Evolutionary conservation across 2,113 vertebrate species (phyloP), one percentile per base, ranked within the genome.

Genomic region (Muntiacus muntjak): DNA sequence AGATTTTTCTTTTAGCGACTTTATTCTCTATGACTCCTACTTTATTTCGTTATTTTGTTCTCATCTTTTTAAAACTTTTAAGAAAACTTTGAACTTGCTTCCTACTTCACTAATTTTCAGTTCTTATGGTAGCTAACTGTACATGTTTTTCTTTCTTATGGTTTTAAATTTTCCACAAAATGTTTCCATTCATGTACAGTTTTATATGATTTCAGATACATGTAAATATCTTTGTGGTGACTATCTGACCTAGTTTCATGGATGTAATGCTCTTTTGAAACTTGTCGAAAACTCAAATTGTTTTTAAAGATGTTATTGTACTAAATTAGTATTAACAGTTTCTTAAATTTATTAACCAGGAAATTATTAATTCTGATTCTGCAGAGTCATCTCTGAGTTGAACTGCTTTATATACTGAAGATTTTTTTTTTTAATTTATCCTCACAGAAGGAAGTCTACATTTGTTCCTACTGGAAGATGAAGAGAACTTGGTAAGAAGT

Each of bases 291-390:
- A 87, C 9, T 74, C 52, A 76, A 58, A 79, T 67, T n/a, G 30
- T 67, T 87, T 76, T 0, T 33, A 85, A 89, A 92, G 71, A 52
- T 26, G 26, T 57, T 90, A 21, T 71, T 93, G 78, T 92, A 55
- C 12, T 82, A 71, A 95, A 7, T 62, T 91, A 87, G 7, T 36
- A 6, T 62, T 83, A 94, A 4, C n/a, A 25, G 6, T 78, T 74
- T 36, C 25, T 54, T 95, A 13, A 91, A 25, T 85, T 85, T 78
- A 13, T 85, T 96, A 78, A 30, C 23, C 17, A 91, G 67, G 3
- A 54, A 40, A 13, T 95, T n/a, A 82, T 95, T 90, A 87, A 58
- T 82, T 93, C 23, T 96, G 86, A 82, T 82, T 95, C 5, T 87
- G 19, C 1, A 62, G 13, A 47, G 17, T 62, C 10, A 74, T 74